These are phyloP conservation scores for Patella pellucida DNA, from an alignment of 2,888 invertebrate genomes.

Conservation along the genomic window DNA sequence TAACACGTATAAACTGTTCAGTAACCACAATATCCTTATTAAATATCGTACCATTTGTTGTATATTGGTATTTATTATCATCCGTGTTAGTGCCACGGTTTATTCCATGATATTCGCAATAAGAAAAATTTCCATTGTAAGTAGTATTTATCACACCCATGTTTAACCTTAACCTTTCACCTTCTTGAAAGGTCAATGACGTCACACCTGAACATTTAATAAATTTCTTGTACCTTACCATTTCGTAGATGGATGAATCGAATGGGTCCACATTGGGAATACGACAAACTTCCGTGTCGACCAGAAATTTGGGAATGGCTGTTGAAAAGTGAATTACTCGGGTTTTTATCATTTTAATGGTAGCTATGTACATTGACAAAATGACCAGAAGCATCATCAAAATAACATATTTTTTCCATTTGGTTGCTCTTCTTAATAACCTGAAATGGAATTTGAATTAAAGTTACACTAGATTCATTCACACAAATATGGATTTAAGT, in stretches of 20 bases:
- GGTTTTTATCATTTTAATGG: too few species aligned
- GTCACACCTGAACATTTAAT: conserved; percentile 42
- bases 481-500: too few species aligned
- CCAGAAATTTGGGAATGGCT: conserved; percentile 37
- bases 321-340: too few species aligned
- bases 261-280: conserved; percentile 65
- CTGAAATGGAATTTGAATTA: too few species aligned
- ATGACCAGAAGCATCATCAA: too few species aligned
- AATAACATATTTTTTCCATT: too few species aligned
- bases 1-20: conserved; percentile 60
- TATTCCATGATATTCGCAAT: conserved; percentile 60
- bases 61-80: conserved; percentile 34
- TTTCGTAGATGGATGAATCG: neutral
- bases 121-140: conserved; percentile 45
- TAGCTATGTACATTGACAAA: too few species aligned
- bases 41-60: conserved; percentile 30
- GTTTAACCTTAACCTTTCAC: conserved; percentile 44
- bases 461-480: too few species aligned
- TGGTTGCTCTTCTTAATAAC: too few species aligned
- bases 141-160: conserved; percentile 40
- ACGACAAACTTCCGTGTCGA: conserved; percentile 61
- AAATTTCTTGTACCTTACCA: too few species aligned
- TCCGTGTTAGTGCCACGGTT: conserved; percentile 39
- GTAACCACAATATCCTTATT: conserved; percentile 35
- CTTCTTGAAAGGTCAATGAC: conserved; percentile 56